Evolutionary conservation across 2,797 vertebrate genomes (phyloP).

Genomic region (Schizothorax lantsangensis): DNA sequence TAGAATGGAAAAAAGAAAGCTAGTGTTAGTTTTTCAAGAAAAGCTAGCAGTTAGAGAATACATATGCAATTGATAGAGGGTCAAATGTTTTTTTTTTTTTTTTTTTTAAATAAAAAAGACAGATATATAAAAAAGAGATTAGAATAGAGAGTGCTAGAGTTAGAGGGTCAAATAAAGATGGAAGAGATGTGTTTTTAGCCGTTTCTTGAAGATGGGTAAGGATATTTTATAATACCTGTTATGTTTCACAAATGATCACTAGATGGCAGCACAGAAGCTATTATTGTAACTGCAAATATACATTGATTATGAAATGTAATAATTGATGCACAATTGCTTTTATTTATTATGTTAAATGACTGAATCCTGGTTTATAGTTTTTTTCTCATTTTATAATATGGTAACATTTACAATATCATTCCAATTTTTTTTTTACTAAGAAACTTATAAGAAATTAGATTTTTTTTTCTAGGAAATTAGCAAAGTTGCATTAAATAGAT

Average conservation of each 20-base stretch:
- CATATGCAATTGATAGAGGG: too few relatives aligned
- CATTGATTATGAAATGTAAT: constrained; percentile 23
- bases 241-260: constrained; percentile 2
- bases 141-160: too few relatives aligned
- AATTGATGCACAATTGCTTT: not conserved
- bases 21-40: too few relatives aligned
- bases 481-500: not conserved
- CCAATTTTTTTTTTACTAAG: not conserved
- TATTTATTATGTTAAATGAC: not conserved
- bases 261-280: constrained; percentile 35
- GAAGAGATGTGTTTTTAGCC: too few relatives aligned
- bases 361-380: not conserved
- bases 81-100: too few relatives aligned
- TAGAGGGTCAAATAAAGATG: too few relatives aligned
- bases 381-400: not conserved
- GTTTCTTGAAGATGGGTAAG: too few relatives aligned
- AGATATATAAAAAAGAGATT: too few relatives aligned
- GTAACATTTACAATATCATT: not conserved
- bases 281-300: not conserved
- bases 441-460: too few relatives aligned
- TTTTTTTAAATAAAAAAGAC: too few relatives aligned
- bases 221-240: not conserved
- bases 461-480: not conserved
- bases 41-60: too few relatives aligned
- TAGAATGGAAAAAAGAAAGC: too few relatives aligned